phyloP scores from a whole-genome alignment of 2,113 vertebrate genomes.

The Astur gentilis region DNA sequence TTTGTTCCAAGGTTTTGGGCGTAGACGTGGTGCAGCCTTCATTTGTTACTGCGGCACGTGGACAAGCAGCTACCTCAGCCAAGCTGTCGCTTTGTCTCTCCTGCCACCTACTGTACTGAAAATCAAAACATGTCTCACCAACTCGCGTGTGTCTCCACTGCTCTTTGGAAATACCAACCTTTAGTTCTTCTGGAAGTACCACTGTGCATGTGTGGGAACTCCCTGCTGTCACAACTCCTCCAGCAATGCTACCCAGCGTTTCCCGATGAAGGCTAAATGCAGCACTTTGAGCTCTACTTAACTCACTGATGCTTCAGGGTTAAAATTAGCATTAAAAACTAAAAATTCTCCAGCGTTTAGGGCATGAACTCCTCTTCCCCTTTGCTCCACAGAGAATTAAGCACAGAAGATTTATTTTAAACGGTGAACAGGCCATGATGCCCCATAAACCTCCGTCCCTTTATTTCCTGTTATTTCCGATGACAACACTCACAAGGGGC shows the following conservation, averaged over 20 bases:
- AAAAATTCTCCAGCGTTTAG: neutral
- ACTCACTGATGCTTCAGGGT: neutral
- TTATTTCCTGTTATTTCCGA: neutral
- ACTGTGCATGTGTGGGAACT: neutral
- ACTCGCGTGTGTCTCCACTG: neutral
- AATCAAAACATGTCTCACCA: neutral
- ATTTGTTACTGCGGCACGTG: neutral
- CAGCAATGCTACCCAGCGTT: neutral
- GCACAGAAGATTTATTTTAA: neutral
- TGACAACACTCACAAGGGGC: neutral
- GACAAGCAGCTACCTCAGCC: neutral
- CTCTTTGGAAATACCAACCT: neutral
- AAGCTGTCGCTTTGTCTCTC: neutral
- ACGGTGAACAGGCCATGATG: neutral
- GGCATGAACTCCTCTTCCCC: neutral
- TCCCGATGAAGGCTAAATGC: neutral
- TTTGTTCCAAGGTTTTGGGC: neutral
- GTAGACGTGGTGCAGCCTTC: neutral
- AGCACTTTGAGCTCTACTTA: neutral
- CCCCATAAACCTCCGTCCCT: neutral
- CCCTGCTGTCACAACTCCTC: neutral
- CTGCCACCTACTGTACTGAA: conserved; percentile 24
- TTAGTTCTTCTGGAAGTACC: neutral
- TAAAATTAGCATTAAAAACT: neutral
- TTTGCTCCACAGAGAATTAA: neutral